Conservation (phyloP, 1,140 invertebrate genomes). For the Camponotus vicinus region DNA sequence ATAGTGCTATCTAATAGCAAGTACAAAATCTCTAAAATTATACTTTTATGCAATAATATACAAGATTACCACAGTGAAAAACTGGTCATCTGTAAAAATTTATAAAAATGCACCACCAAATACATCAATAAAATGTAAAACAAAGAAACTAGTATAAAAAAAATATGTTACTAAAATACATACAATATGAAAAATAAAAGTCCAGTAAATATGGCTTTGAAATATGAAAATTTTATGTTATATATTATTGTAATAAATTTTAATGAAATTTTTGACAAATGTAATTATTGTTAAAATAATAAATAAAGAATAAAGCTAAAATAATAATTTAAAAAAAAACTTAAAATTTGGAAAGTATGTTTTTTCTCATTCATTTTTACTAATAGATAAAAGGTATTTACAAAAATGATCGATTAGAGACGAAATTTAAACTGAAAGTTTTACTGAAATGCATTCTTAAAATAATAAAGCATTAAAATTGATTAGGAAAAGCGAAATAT, state of each 20-base stretch:
- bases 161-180: too few relatives aligned
- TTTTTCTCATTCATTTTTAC: neutral
- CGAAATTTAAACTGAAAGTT: neutral
- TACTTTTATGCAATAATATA: too few relatives aligned
- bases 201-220: too few relatives aligned
- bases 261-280: neutral
- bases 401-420: neutral
- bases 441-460: neutral
- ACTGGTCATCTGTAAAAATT: too few relatives aligned
- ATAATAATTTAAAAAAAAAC: neutral
- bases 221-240: neutral
- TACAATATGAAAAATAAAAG: too few relatives aligned
- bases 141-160: too few relatives aligned
- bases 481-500: neutral
- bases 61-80: too few relatives aligned
- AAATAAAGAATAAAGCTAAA: neutral
- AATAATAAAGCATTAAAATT: constrained; percentile 2
- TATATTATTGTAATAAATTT: neutral
- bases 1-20: too few relatives aligned
- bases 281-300: constrained; percentile 6
- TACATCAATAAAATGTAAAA: too few relatives aligned
- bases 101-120: too few relatives aligned
- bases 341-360: neutral
- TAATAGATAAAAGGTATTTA: neutral
- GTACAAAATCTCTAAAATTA: too few relatives aligned